A percentile compares a stretch with the other conserved stretches of the same genome.
phyloP scores from a whole-genome alignment of 1,140 invertebrate species.

The Dolichoris vasculosae region DNA sequence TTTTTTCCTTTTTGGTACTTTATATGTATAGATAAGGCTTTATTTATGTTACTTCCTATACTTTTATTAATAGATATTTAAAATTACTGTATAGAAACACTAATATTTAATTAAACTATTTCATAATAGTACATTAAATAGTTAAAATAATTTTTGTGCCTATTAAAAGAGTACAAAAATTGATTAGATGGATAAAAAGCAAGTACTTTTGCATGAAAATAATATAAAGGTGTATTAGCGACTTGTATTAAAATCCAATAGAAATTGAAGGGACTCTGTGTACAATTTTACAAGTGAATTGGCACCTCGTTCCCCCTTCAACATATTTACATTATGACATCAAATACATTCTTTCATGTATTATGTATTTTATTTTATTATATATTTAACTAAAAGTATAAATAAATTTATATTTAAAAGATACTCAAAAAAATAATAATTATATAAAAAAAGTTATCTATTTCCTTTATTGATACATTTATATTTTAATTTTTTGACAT shows the following conservation, averaged over 20 bases:
- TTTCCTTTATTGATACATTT: too few relatives aligned
- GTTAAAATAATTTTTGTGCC: neutral
- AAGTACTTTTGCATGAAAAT: constrained; percentile 56
- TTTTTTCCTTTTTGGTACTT: neutral
- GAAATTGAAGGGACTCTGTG: constrained; percentile 67
- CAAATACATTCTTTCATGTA: too few relatives aligned
- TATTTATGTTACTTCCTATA: too few relatives aligned
- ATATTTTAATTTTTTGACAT: too few relatives aligned
- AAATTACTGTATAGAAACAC: too few relatives aligned
- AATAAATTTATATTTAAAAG: too few relatives aligned
- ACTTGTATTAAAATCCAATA: constrained; percentile 64
- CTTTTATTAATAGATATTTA: too few relatives aligned
- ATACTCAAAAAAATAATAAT: neutral
- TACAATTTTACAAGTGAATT: constrained; percentile 59
- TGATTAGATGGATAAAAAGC: constrained; percentile 56
- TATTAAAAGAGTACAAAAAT: neutral
- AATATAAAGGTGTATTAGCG: constrained; percentile 49
- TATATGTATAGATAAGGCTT: too few relatives aligned
- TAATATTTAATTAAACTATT: too few relatives aligned
- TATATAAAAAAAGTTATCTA: neutral
- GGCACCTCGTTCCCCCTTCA: constrained; percentile 71
- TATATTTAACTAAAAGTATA: too few relatives aligned
- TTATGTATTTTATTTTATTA: neutral
- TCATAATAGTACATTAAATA: too few relatives aligned
- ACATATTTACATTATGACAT: constrained; percentile 61